A percentile compares a stretch with the other conserved stretches of the same genome.
phyloP scores from a whole-genome alignment of 1,140 invertebrate genomes.

The Tetramorium parvispinum region DNA sequence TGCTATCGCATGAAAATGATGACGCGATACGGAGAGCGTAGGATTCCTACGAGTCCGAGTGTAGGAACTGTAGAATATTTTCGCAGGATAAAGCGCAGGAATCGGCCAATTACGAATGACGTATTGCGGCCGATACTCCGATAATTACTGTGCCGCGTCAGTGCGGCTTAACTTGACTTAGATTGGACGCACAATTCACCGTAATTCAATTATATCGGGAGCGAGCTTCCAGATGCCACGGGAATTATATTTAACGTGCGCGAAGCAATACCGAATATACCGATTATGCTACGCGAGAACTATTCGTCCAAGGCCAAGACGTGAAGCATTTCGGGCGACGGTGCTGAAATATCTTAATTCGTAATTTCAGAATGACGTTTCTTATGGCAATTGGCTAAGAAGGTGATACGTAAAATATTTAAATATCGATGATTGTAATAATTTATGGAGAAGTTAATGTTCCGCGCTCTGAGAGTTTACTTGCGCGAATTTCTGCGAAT shows the following conservation, averaged over 20 bases:
- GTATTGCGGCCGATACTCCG: not conserved
- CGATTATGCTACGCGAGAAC: not conserved
- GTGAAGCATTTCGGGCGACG: not conserved
- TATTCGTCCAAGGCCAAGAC: not conserved
- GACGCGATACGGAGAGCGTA: constrained; percentile 9
- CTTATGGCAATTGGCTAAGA: not conserved
- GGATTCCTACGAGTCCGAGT: not conserved
- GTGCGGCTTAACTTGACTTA: not conserved
- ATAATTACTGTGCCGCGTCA: constrained; percentile 23
- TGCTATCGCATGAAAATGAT: constrained; percentile 21
- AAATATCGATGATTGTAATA: constrained; percentile 21
- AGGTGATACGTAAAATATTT: constrained; percentile 4
- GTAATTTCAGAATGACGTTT: not conserved
- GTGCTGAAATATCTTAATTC: not conserved
- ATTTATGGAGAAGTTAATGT: not conserved
- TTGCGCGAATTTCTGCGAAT: not conserved
- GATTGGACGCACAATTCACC: not conserved
- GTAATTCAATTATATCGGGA: constrained; percentile 41
- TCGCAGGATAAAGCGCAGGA: not conserved
- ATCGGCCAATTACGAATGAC: constrained; percentile 44
- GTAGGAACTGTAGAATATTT: not conserved
- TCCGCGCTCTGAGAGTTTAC: not conserved
- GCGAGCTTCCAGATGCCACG: not conserved
- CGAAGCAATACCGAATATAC: not conserved
- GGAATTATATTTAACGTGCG: constrained; percentile 29